Conservation (phyloP, 2,888 invertebrate genomes). For the Torymus aiolomorphi region DNA sequence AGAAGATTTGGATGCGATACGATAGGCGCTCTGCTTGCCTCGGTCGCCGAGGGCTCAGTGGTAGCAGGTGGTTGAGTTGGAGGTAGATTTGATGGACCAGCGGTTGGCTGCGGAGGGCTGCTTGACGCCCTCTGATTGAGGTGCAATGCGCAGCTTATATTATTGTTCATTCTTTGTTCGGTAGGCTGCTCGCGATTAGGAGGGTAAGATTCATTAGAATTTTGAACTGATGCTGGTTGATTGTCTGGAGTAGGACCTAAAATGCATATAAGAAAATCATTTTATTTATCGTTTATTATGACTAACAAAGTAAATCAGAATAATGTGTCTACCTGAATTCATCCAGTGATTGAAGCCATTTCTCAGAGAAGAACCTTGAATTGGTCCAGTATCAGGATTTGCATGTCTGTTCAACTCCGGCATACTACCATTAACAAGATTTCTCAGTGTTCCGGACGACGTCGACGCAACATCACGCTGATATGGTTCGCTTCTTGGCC, state of each 20-base stretch:
- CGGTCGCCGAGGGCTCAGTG: too few relatives aligned
- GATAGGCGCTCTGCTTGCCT: too few relatives aligned
- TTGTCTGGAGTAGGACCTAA: constrained; percentile 22
- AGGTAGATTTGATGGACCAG: neutral
- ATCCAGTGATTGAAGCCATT: constrained; percentile 26
- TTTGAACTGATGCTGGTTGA: constrained; percentile 14
- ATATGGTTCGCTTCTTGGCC: constrained; percentile 21
- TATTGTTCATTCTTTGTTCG: constrained; percentile 31
- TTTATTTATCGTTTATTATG: too few relatives aligned
- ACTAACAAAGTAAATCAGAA: neutral
- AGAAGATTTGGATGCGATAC: too few relatives aligned
- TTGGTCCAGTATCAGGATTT: neutral
- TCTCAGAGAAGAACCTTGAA: constrained; percentile 4
- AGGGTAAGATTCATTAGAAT: constrained; percentile 5
- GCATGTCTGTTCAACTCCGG: constrained; percentile 24
- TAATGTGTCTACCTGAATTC: constrained; percentile 34
- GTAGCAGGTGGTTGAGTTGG: too few relatives aligned
- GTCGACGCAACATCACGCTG: constrained; percentile 7
- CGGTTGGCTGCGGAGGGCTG: constrained; percentile 9
- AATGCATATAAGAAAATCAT: neutral
- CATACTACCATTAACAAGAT: constrained; percentile 14
- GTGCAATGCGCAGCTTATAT: constrained; percentile 18
- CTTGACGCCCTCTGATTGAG: constrained; percentile 14
- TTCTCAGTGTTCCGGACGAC: constrained; percentile 24
- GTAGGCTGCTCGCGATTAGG: constrained; percentile 32